Evolutionary conservation across 2,113 vertebrate species (phyloP).

Genomic region (Xenopus borealis): DNA sequence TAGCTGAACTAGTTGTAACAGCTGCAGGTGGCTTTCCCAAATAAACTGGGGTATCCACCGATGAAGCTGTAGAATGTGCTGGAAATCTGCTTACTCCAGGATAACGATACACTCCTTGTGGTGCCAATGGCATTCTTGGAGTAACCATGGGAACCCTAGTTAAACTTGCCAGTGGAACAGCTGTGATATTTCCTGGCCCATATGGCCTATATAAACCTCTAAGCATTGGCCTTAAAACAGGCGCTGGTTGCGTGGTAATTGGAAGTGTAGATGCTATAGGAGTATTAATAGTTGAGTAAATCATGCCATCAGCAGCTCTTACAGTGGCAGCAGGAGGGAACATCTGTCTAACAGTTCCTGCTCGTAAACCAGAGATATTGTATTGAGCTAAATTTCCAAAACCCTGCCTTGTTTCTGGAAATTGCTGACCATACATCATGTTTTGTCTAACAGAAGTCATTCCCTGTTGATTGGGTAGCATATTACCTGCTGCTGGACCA

Average conservation of each 20-base stretch:
- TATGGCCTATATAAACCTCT: constrained; percentile 86
- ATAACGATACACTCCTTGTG: constrained; percentile 79
- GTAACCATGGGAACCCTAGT: constrained; percentile 80
- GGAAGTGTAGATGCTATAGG: constrained; percentile 96
- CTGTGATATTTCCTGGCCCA: constrained; percentile 70
- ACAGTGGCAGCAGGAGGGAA: constrained; percentile 80
- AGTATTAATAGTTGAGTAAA: constrained; percentile 97
- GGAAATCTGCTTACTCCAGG: constrained; percentile 69
- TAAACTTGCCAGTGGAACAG: constrained; percentile 86
- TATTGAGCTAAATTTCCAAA: constrained; percentile 74
- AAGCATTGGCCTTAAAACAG: constrained; percentile 82
- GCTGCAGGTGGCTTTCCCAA: constrained; percentile 78
- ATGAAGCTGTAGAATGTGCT: constrained; percentile 56
- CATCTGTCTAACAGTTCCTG: constrained; percentile 78
- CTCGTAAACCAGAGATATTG: constrained; percentile 69
- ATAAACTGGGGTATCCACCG: constrained; percentile 83
- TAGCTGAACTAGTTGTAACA: constrained; percentile 51
- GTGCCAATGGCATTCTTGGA: constrained; percentile 78
- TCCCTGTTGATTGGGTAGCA: constrained; percentile 68
- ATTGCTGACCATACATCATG: constrained; percentile 76
- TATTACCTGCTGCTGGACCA: constrained; percentile 61
- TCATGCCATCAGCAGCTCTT: constrained; percentile 94
- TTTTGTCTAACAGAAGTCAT: constrained; percentile 75
- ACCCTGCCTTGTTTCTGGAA: constrained; percentile 75
- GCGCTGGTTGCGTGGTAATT: constrained; percentile 93